Evolutionary conservation across 2,797 vertebrate genomes (phyloP).

Genomic region (Lerista edwardsae): DNA sequence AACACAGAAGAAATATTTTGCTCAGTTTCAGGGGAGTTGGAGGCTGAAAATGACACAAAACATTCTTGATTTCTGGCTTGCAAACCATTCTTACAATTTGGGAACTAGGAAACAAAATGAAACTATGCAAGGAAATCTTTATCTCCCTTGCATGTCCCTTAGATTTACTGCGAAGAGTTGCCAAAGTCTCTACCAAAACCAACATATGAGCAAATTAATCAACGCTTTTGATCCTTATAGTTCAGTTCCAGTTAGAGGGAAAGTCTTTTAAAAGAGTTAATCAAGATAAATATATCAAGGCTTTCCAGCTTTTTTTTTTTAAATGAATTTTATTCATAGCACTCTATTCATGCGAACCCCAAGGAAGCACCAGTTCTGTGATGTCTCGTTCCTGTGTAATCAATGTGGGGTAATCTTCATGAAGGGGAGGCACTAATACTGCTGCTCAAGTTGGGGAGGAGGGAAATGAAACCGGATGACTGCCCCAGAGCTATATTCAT

Average conservation of each 20-base stretch:
- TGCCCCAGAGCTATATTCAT: neutral
- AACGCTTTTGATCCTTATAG: slow-evolving; percentile 1
- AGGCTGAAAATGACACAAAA: slow-evolving; percentile 21
- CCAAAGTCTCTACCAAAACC: slow-evolving; percentile 35
- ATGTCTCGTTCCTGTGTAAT: neutral
- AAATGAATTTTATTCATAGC: neutral
- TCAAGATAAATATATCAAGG: neutral
- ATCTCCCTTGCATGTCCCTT: slow-evolving; percentile 28
- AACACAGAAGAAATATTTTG: slow-evolving; percentile 23
- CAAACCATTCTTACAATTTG: slow-evolving; percentile 42
- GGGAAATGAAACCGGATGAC: neutral
- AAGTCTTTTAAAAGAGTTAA: neutral
- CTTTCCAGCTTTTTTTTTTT: neutral
- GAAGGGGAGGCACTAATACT: neutral
- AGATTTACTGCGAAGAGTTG: slow-evolving; percentile 29
- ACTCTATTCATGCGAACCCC: neutral
- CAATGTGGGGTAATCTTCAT: neutral
- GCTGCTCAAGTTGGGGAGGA: neutral
- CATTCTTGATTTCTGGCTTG: slow-evolving; percentile 32
- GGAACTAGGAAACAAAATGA: slow-evolving; percentile 19
- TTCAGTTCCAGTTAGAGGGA: neutral
- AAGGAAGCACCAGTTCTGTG: neutral
- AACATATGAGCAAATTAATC: slow-evolving; percentile 23
- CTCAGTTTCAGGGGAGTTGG: slow-evolving; percentile 1
- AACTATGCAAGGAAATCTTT: slow-evolving; percentile 35